Base-by-base conservation (phyloP, 2,888 invertebrate species). In the Oxycera nigricornis region DNA sequence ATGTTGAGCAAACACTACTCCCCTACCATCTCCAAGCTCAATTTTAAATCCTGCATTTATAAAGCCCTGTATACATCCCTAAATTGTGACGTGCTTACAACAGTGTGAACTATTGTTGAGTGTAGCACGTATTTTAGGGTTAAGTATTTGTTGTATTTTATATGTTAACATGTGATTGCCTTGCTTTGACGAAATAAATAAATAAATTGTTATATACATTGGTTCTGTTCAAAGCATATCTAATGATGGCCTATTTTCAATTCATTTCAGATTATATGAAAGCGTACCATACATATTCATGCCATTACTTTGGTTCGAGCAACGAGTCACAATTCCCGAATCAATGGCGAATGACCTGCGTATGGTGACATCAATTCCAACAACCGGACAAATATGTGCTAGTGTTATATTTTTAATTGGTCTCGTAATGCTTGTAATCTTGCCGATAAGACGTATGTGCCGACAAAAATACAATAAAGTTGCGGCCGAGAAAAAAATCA, bases 291-390 rank as follows among this genome's bases (percentile, higher is more conserved):
- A 84, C 72, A 87, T 91, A 78, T 90, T 90, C 81, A 90, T 94
- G 79, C 94, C 94, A 0, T 88, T 93, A 73, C 87, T 94, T 75
- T 94, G 94, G 94, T 91, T 94, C 79, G 90, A 92, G 80, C 90
- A 94, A 81, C 88, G 86, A 74, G 92, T 91, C 1, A 82, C 84
- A 14, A 86, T 92, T 0, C 88, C 89, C 0, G 86, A 88, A 0
- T 84, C 87, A 0, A 81, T 92, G 65, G 86, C 89, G 0, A 81
- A 84, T 0, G 88, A 89, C 68, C 82, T 94, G 20, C 86, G 84
- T 74, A 78, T 86, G 14, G 80, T 90, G 14, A 81, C 89, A 0
- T 80, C 84, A 76, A 85, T 91, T 0, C 86, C 91, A 0, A 80
- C 83, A 14, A 85, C 88, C 35, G 89, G 88, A 0, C 84, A 86